Base-by-base conservation (phyloP, 2,113 vertebrate genomes). In the Eubucco bourcierii region DNA sequence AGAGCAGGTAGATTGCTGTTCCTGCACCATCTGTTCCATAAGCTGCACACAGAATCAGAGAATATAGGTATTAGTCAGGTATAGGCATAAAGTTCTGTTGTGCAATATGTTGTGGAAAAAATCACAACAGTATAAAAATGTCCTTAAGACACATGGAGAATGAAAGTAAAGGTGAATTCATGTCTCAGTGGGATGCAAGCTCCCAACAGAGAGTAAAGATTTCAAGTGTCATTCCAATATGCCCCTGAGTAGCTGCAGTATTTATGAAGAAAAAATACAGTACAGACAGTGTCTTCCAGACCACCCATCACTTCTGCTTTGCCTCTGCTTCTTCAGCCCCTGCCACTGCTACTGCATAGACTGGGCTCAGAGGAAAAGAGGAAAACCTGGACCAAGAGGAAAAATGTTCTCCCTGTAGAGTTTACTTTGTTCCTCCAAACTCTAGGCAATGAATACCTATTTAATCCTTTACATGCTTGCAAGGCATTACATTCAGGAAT, bases 401-500 rank as follows among this genome's bases (percentile, higher is more conserved):
- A 79, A 61, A 67, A 28, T 0, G 0, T 60, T 80, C 19, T 75
- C 24, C 19, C 19, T 1, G 0, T 56, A 44, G 10, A 82, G 23
- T 47, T 81, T 87, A 13, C 28, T 84, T 88, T 95, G 9, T 46
- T 84, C 52, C 52, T 76, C 33, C 60, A 64, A 70, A 31, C 21
- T 59, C 31, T 67, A 66, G 16, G 59, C 34, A 79, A 66, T 46
- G 74, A 93, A 66, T 87, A 56, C 12, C 46, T 80, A 19, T 41
- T 92, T 88, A 84, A 94, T 76, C 75, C 37, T 82, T 70, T 82
- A 41, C 33, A 21, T 89, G 71, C 65, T 95, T 92, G 50, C 46
- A 89, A 91, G 63, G 50, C 34, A 61, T 77, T 91, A 79, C n/a
- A 21, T 87, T 89, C 84, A 74, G 84, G 78, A 93, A 96, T 27